These are phyloP conservation scores for Chelonus insularis DNA, from an alignment of 1,140 invertebrate species.

Conservation along the genomic window DNA sequence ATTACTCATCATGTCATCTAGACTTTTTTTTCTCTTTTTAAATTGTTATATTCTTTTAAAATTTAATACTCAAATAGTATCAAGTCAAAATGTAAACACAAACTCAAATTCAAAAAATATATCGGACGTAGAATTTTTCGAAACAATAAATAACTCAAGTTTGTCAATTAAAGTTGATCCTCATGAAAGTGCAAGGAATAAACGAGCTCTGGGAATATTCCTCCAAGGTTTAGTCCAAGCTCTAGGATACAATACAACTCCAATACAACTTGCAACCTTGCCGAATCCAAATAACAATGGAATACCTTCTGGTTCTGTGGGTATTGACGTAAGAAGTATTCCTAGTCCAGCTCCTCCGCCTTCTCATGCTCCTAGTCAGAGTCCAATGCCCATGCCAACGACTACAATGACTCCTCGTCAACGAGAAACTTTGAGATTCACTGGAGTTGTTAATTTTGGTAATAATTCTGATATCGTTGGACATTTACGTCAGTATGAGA, in stretches of 20 bases:
- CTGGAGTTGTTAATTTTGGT: slow-evolving; percentile 54
- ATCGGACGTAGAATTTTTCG: neutral
- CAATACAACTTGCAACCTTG: slow-evolving; percentile 46
- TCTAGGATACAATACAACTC: slow-evolving; percentile 46
- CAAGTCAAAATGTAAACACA: neutral
- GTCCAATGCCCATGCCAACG: slow-evolving; percentile 6
- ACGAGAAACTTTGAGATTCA: slow-evolving; percentile 50
- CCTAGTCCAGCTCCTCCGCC: neutral
- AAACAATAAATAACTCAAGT: neutral
- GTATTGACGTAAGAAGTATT: slow-evolving; percentile 14
- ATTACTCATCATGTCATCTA: no score
- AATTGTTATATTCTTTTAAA: no score
- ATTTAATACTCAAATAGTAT: no score
- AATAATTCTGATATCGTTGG: slow-evolving; percentile 47
- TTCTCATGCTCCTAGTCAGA: neutral
- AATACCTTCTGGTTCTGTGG: slow-evolving; percentile 7
- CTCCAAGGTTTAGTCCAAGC: slow-evolving; percentile 50
- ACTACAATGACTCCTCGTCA: slow-evolving; percentile 29
- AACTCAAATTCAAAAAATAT: no score
- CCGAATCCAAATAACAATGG: slow-evolving; percentile 40
- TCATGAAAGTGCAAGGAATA: slow-evolving; percentile 40
- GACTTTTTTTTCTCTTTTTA: no score
- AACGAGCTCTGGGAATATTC: slow-evolving; percentile 51
- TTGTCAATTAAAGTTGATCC: neutral
- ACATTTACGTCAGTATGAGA: slow-evolving; percentile 52